These are phyloP conservation scores for Sicus ferrugineus DNA, from an alignment of 2,888 invertebrate genomes.

Conservation along the genomic window DNA sequence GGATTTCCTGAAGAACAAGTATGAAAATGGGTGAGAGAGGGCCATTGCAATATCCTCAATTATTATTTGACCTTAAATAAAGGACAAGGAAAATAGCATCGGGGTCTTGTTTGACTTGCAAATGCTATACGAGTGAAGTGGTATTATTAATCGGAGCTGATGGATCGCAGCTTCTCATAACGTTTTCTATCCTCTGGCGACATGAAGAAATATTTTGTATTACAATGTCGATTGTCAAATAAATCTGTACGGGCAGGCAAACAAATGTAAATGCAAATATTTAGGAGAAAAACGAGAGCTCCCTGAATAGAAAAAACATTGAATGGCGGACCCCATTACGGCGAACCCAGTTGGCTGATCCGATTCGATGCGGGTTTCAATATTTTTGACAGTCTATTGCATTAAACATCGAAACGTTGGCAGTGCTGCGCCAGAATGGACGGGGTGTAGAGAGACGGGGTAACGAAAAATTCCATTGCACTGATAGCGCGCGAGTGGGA, in stretches of 20 bases:
- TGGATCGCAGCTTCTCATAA: too few species aligned
- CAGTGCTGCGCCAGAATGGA: background rate
- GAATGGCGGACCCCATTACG: background rate
- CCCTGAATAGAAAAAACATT: background rate
- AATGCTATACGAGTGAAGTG: too few species aligned
- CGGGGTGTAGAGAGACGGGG: background rate
- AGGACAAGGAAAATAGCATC: too few species aligned
- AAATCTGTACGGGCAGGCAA: slow-evolving; percentile 9
- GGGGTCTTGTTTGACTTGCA: too few species aligned
- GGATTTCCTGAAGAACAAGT: too few species aligned
- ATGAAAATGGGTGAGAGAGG: too few species aligned
- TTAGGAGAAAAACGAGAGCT: slow-evolving; percentile 1
- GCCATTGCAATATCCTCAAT: too few species aligned
- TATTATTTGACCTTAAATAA: too few species aligned
- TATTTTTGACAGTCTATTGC: background rate
- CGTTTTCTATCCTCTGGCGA: too few species aligned
- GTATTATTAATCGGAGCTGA: too few species aligned
- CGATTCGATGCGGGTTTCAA: background rate
- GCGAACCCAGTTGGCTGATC: background rate
- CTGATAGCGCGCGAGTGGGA: slow-evolving; percentile 12
- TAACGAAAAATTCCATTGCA: background rate
- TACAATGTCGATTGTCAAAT: slow-evolving; percentile 14
- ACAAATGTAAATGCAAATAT: slow-evolving; percentile 10
- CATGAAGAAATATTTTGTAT: too few species aligned
- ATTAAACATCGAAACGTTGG: background rate